Evolutionary conservation across 1,140 invertebrate genomes (phyloP), one percentile per base, ranked within the genome.

Genomic region (Solen grandis): DNA sequence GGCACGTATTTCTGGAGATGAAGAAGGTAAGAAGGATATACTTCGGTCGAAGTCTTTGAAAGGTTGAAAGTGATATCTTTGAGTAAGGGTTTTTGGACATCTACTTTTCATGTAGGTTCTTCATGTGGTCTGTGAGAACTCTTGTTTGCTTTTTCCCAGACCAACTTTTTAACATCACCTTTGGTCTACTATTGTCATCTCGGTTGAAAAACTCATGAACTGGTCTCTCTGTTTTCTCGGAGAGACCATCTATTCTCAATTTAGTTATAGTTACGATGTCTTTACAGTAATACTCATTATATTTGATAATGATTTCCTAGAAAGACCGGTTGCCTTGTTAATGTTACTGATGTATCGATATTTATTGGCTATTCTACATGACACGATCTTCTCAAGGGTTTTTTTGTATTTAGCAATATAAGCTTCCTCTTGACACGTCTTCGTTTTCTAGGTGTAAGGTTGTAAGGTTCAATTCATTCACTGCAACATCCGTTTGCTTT

Each of bases 1-100:
- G 65, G 62, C 76, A 78, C 4, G 63, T 66, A 36, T 78, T 78
- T 31, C 76, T 55, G 16, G 63, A 57, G 36, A 78, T 78, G 46
- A 78, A 82, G 2, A 55, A 60, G 1, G 63, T 29, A 16, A 78
- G 35, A n/a, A 69, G 38, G 36, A 78, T 60, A 25, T 78, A 59
- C 25, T 27, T 59, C 5, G 76, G 76, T 16, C 66, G 10, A 14
- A 79, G 55, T 13, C 55, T n/a, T 29, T n/a, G n/a, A 50, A 79
- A 79, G 0, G 63, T 55, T 69, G 76, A 13, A 33, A 69, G 62
- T 10, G 60, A 77, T 4, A 69, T 54, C 2, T 76, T 38, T 16
- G 5, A 16, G 10, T 52, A 27, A 16, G 76, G 66, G 29, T 60
- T 27, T 36, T 62, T 54, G 16, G 50, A 31, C 38, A 41, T 1